These are phyloP conservation scores for Characodon lateralis DNA, from an alignment of 2,797 vertebrate species.

Conservation along the genomic window DNA sequence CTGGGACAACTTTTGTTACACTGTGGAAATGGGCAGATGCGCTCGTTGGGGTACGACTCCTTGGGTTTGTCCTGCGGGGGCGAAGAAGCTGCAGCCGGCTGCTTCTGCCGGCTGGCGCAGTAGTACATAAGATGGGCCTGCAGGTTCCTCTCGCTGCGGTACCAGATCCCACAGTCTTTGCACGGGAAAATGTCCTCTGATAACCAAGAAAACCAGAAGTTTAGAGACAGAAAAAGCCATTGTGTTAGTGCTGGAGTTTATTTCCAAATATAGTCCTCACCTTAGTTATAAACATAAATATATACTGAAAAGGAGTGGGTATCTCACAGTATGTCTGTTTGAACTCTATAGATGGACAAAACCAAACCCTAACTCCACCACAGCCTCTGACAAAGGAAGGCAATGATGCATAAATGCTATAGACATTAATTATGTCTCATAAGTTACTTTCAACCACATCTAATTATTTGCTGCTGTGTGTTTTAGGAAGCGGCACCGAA, in stretches of 20 bases:
- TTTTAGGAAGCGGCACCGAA: too few species aligned
- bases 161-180: slow-evolving; percentile 99
- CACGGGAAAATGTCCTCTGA: slow-evolving; percentile 97
- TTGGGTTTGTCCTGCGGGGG: slow-evolving; percentile 90
- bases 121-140: slow-evolving; percentile 98
- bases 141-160: slow-evolving; percentile 94
- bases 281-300: too few species aligned
- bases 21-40: slow-evolving; percentile 93
- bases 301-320: too few species aligned
- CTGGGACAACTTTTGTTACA: slow-evolving; percentile 99
- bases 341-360: background rate
- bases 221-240: background rate
- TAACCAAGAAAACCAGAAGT: background rate
- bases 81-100: slow-evolving; percentile 80
- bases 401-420: background rate
- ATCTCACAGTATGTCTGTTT: background rate
- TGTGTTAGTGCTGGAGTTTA: background rate
- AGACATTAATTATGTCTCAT: background rate
- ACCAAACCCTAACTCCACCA: background rate
- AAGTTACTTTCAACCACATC: background rate
- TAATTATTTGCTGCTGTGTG: background rate
- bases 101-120: slow-evolving; percentile 94
- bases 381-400: background rate
- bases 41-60: slow-evolving; percentile 92
- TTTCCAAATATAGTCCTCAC: background rate